phyloP scores from a whole-genome alignment of 2,888 invertebrate species.

The Xanthorhoe designata region DNA sequence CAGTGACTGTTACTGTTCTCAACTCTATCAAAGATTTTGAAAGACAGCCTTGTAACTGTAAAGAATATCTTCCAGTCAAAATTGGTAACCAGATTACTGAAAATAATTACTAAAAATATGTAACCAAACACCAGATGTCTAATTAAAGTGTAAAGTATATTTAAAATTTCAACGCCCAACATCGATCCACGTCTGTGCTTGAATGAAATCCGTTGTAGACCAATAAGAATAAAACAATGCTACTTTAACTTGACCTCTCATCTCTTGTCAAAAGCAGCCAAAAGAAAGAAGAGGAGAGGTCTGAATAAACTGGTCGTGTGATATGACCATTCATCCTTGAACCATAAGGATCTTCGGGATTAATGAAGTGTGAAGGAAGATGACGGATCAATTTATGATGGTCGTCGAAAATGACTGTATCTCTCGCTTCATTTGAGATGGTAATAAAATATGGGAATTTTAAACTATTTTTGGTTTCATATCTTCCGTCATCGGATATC shows the following conservation, averaged over 20 bases:
- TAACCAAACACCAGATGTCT: conserved; percentile 10
- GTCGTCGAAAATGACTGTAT: conserved; percentile 31
- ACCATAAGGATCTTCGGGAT: conserved; percentile 14
- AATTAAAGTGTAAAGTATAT: conserved; percentile 31
- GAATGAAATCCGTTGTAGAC: conserved; percentile 47
- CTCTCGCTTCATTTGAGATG: conserved; percentile 54
- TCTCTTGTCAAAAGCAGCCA: not conserved
- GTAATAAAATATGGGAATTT: conserved; percentile 45
- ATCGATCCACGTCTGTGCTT: conserved; percentile 48
- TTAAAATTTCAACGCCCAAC: conserved; percentile 40
- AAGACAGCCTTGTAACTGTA: too few species aligned
- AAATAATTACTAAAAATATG: not conserved
- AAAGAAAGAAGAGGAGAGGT: conserved; percentile 28
- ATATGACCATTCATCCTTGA: conserved; percentile 29
- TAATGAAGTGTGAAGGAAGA: conserved; percentile 30
- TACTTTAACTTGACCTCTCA: conserved; percentile 35
- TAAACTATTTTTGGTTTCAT: conserved; percentile 31
- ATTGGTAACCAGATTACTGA: not conserved
- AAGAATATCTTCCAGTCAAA: not conserved
- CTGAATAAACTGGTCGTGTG: conserved; percentile 31
- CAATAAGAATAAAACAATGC: conserved; percentile 46
- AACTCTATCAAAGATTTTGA: not conserved
- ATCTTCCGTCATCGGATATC: conserved; percentile 36
- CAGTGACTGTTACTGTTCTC: too few species aligned
- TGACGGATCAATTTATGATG: conserved; percentile 41